Evolutionary conservation across 2,888 invertebrate species (phyloP), one percentile per base, ranked within the genome.

Genomic region (Nemotelus pantherinus): DNA sequence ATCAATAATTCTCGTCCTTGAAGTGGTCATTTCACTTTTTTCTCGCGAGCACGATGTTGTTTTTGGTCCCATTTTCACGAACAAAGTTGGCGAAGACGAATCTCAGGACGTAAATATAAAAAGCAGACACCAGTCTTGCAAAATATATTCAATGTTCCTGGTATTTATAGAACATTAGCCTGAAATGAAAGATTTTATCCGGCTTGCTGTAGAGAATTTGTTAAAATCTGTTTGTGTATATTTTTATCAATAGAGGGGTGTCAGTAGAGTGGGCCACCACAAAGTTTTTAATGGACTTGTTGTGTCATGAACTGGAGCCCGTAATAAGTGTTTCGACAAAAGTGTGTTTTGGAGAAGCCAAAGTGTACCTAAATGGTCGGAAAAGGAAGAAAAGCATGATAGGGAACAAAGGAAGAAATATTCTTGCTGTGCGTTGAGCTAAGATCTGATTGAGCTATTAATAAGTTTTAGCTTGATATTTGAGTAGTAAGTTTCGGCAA

Each of bases 281-380:
- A 70, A 70, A 70, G 70, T 70, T 70, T 70, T 53, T 70, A 70
- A 70, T 70, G 70, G 70, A 70, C 55, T 70, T 70, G 55, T 70
- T 70, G 39, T 70, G 70, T 70, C 47, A 65, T 5, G 9, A 9
- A 39, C 3, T 43, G 60, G 7, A 25, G 41, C 39, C 5, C 25
- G 41, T 25, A 25, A 25, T 25, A 25, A 25, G 25, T 25, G 25
- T 25, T 25, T 25, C 25, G 25, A 25, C 25, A 25, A 25, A 25
- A 25, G 25, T 25, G 25, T 25, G 25, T 25, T 25, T 25, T 25
- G 25, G 25, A 25, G 25, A 25, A 25, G 25, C 25, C 25, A 25
- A 25, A 25, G 25, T 25, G 25, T 25, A 25, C 25, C 25, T 25
- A 25, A 25, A 25, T 25, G 25, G 25, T 25, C 25, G 25, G 25